Evolutionary conservation across 2,113 vertebrate species (phyloP).

Genomic region (Eretmochelys imbricata): DNA sequence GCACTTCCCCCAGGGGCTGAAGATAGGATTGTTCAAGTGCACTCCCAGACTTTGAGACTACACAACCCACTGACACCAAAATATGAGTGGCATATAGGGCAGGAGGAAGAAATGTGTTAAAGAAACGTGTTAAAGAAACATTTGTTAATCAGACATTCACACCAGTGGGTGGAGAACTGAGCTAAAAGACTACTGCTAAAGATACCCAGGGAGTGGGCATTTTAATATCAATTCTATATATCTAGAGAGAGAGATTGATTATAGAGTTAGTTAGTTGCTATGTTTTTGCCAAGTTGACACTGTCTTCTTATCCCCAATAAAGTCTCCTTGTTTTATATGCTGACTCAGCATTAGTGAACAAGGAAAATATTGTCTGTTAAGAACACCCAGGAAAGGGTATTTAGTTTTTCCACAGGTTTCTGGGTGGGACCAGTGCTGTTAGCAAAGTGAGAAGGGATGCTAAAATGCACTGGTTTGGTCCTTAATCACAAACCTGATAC

Average conservation of each 20-base stretch:
- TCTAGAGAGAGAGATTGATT: no score
- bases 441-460: background rate
- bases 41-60: background rate
- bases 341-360: no score
- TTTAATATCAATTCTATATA: background rate
- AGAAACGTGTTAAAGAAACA: no score
- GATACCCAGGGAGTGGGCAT: no score
- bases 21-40: background rate
- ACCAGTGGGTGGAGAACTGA: no score
- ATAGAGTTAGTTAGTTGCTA: no score
- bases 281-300: background rate
- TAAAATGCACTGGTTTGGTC: background rate
- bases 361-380: no score
- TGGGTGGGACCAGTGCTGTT: background rate
- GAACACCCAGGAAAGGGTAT: no score
- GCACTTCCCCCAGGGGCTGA: background rate
- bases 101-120: background rate
- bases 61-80: background rate
- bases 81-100: fast-evolving
- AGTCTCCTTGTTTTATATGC: background rate
- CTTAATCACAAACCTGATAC: background rate
- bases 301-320: background rate
- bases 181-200: fast-evolving
- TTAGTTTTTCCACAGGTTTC: background rate
- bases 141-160: no score